These are phyloP conservation scores for Liolophura sinensis DNA, from an alignment of 1,140 invertebrate species.

Conservation along the genomic window DNA sequence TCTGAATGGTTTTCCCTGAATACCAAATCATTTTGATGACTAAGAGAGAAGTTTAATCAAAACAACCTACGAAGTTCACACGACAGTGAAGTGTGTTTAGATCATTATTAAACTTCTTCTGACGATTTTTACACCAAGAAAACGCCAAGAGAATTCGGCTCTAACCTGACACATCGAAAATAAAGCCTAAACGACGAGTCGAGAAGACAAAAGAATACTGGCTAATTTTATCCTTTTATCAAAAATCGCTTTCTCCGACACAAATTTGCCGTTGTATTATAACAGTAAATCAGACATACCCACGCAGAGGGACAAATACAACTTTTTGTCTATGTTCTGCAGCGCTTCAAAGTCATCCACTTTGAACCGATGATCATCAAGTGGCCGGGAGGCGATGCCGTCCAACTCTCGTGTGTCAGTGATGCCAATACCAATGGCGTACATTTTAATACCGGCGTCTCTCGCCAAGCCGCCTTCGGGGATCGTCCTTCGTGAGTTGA, in stretches of 20 bases:
- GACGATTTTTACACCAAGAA: too few species aligned
- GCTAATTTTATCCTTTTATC: slow-evolving; percentile 22
- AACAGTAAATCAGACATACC: slow-evolving; percentile 20
- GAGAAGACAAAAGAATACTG: too few species aligned
- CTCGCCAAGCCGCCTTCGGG: slow-evolving; percentile 33
- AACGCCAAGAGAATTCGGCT: too few species aligned
- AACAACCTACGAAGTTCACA: too few species aligned
- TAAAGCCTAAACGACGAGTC: too few species aligned
- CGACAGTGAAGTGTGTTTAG: too few species aligned
- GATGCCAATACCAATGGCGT: slow-evolving; percentile 40
- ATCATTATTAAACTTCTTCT: too few species aligned
- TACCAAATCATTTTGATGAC: too few species aligned
- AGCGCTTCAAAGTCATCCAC: slow-evolving; percentile 5
- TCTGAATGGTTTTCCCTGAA: too few species aligned
- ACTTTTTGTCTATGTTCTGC: slow-evolving; percentile 6
- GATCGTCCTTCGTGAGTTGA: slow-evolving; percentile 39
- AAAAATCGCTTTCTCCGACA: slow-evolving; percentile 21
- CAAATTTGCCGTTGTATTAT: too few species aligned
- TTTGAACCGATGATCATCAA: slow-evolving; percentile 18
- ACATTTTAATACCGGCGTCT: slow-evolving; percentile 33
- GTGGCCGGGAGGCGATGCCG: slow-evolving; percentile 26
- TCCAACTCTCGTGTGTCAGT: slow-evolving; percentile 33
- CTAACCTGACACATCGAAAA: too few species aligned
- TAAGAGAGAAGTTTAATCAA: too few species aligned
- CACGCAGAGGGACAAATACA: slow-evolving; percentile 8